Evolutionary conservation across 2,797 vertebrate genomes (phyloP), one percentile per base, ranked within the genome.

Genomic region (Schizopygopsis malacanthus): DNA sequence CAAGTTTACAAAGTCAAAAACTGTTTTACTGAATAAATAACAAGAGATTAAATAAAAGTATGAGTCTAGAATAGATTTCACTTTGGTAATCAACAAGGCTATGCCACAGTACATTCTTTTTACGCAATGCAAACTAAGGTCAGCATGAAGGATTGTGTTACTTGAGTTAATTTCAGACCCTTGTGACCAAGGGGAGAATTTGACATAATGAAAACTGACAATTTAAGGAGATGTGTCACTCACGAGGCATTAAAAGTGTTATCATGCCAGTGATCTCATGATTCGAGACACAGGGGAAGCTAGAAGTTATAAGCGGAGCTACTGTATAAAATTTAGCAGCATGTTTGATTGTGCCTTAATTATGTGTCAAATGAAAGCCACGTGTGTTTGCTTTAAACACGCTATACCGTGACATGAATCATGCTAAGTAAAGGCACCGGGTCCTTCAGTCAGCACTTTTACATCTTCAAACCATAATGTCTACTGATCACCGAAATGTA

Each of bases 291-390:
- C 25, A 72, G 65, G 52, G 70, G 83, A 75, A 56, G 56, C 56
- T 54, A 69, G 83, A 47, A 71, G 79, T 72, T 70, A 33, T 28
- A 80, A 82, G 25, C 25, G 4, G 37, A 78, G 83, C 69, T 70
- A 82, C 81, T n/a, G 37, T 67, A 43, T 61, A 70, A 76, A 71
- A 85, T 89, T 65, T 75, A 89, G 85, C 87, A 88, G 67, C 76
- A 83, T 82, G 88, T 89, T 86, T 85, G 85, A 83, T 59, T 59
- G 70, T 88, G 56, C 69, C 81, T 81, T 59, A 84, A 86, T 76
- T 78, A 90, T 85, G 87, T 43, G 67, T 73, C 86, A 90, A 89
- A 86, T 83, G 79, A 18, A 86, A 73, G 43, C 50, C 18, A 82
- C 45, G 72, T 80, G 65, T 83, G 88, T 82, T 83, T 82, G 41